Base-by-base conservation (phyloP, 2,113 vertebrate species). In the Hucho hucho region DNA sequence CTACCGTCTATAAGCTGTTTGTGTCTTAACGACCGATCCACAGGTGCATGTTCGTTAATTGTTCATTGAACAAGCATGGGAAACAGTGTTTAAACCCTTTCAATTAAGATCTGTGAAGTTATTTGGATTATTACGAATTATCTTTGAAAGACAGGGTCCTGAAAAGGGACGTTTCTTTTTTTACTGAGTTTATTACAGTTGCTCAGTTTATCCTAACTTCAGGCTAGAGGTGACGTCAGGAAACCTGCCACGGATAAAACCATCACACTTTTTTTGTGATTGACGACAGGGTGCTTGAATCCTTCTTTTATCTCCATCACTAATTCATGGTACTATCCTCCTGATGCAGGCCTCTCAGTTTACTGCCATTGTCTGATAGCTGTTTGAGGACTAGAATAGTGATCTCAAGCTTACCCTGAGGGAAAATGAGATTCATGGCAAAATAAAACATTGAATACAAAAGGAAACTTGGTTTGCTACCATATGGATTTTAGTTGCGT, bases 231-330 rank as follows among this genome's bases (percentile, higher is more conserved):
- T 61, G n/a, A 16, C 58, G 1, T 61, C 58, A 22, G 7, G 58
- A 61, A 61, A 61, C 58, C 18, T 22, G 58, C 20, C 58, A 61
- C 5, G 6, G 58, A n/a, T 61, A 16, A 9, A 24, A 16, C 20
- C 58, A 61, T 22, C n/a, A 53, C 16, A 14, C 58, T 61, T 22
- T 20, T 58, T 61, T 22, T 0, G n/a, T 0, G 20, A 61, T 61
- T n/a, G 20, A 61, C 9, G 58, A 61, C 58, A 61, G n/a, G 58
- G 58, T 61, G 58, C 6, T 61, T 61, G 16, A 22, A 22, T 22
- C 58, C n/a, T 47, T 16, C 69, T 56, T 16, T 59, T 18, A 71
- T 71, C 69, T 71, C 25, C 28, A 71, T 71, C 69, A 28, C 53
- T 56, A 59, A 71, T 71, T 71, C 49, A 58, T 29, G 20, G 69